Conservation (phyloP, 2,113 vertebrate genomes). For the Mastomys natalensis region DNA sequence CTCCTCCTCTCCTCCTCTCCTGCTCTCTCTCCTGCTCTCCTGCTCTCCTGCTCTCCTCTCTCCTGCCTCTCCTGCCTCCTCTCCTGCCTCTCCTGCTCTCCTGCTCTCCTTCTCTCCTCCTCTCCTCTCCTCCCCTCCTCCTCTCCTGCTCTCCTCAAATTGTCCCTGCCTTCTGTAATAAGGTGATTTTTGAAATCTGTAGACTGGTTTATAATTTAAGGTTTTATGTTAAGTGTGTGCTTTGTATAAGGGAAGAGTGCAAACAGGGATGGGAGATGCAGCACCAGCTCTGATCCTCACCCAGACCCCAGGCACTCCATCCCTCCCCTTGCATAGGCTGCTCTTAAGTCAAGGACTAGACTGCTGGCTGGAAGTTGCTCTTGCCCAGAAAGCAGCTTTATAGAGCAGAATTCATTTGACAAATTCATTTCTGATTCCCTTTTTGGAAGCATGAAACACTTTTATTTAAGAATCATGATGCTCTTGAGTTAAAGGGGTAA, state of each 20-base stretch:
- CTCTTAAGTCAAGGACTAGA: not conserved
- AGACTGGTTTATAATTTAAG: not conserved
- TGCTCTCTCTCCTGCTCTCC: not conserved
- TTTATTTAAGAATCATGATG: constrained; percentile 31
- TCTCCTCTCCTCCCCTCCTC: not conserved
- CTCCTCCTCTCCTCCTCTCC: no score
- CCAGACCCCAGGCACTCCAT: not conserved
- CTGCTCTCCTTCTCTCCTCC: no score
- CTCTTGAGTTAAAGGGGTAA: not conserved
- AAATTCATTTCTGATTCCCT: constrained; percentile 36
- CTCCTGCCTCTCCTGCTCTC: not conserved
- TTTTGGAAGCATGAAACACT: constrained; percentile 4
- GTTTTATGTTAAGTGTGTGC: not conserved
- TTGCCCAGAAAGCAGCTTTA: not conserved
- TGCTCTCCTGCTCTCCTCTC: no score
- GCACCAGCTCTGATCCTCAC: not conserved
- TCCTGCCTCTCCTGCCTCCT: not conserved
- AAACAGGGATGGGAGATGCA: not conserved
- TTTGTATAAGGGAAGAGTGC: not conserved
- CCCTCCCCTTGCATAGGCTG: not conserved
- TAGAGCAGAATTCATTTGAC: not conserved
- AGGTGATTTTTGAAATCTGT: not conserved
- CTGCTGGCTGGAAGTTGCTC: not conserved
- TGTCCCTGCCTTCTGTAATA: not conserved
- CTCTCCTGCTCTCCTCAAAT: not conserved